Conservation (phyloP, 2,888 invertebrate genomes). For the Eupithecia subumbrata region DNA sequence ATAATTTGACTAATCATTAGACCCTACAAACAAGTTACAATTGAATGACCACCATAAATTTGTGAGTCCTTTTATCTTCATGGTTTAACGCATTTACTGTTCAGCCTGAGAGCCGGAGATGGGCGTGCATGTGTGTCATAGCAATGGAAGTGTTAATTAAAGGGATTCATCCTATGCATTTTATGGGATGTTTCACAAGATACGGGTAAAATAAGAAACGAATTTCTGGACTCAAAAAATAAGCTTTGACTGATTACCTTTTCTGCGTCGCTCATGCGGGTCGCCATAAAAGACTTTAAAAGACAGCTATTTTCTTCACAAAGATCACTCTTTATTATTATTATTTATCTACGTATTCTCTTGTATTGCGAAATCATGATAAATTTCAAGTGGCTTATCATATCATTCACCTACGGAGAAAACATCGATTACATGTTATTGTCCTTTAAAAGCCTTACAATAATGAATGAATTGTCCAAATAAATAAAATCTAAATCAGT, state of each 20-base stretch:
- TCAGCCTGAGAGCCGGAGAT: too few species aligned
- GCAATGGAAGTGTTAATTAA: not conserved
- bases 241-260: not conserved
- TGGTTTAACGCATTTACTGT: too few species aligned
- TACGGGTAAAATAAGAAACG: not conserved
- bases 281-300: not conserved
- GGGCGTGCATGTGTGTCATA: too few species aligned
- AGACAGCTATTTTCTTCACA: not conserved
- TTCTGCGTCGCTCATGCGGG: not conserved
- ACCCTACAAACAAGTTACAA: too few species aligned
- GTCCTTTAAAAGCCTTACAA: not conserved
- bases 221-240: not conserved
- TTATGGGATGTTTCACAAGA: not conserved
- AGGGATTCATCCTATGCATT: not conserved
- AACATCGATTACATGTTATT: constrained; percentile 1
- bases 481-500: not conserved
- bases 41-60: not conserved
- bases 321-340: not conserved
- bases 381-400: not conserved
- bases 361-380: not conserved
- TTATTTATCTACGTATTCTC: not conserved
- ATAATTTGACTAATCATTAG: not conserved
- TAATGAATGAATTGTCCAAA: not conserved
- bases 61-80: not conserved
- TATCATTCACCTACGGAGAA: not conserved